Evolutionary conservation across 2,888 invertebrate species (phyloP).

Genomic region (Smittia sp.): DNA sequence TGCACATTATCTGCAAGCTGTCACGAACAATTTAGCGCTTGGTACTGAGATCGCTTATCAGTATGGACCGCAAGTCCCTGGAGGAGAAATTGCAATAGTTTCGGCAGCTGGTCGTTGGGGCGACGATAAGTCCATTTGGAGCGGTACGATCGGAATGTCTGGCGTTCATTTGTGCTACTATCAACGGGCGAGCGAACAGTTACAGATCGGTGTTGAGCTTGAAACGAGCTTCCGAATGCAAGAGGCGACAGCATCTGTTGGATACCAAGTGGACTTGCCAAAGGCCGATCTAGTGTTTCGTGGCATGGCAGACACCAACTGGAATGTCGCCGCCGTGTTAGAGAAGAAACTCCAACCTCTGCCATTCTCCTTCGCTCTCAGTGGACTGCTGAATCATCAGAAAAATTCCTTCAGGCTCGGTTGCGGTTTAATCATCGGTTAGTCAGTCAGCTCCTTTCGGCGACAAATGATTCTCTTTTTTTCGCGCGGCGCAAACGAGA

Average conservation of each 20-base stretch:
- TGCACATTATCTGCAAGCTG: slow-evolving; percentile 81
- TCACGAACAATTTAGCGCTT: slow-evolving; percentile 77
- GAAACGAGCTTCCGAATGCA: slow-evolving; percentile 88
- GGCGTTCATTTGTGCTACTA: slow-evolving; percentile 90
- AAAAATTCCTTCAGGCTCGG: slow-evolving; percentile 92
- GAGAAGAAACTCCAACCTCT: slow-evolving; percentile 92
- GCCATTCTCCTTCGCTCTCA: slow-evolving; percentile 90
- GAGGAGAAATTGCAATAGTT: slow-evolving; percentile 82
- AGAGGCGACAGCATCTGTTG: slow-evolving; percentile 87
- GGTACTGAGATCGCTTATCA: slow-evolving; percentile 95
- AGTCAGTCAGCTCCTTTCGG: slow-evolving; percentile 46
- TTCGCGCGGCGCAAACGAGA: neutral
- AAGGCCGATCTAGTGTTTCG: slow-evolving; percentile 91
- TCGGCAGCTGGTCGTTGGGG: slow-evolving; percentile 71
- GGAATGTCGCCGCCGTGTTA: slow-evolving; percentile 88
- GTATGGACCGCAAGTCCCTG: slow-evolving; percentile 83
- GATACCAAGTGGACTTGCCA: slow-evolving; percentile 92
- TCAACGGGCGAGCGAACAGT: slow-evolving; percentile 87
- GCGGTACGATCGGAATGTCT: slow-evolving; percentile 72
- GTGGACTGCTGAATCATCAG: slow-evolving; percentile 87
- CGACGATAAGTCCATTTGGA: slow-evolving; percentile 61
- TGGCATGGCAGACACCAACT: slow-evolving; percentile 90
- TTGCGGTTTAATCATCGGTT: slow-evolving; percentile 91
- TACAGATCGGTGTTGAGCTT: slow-evolving; percentile 89
- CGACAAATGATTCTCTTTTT: neutral